phyloP scores from a whole-genome alignment of 2,888 invertebrate genomes.

The Sericinus montela region DNA sequence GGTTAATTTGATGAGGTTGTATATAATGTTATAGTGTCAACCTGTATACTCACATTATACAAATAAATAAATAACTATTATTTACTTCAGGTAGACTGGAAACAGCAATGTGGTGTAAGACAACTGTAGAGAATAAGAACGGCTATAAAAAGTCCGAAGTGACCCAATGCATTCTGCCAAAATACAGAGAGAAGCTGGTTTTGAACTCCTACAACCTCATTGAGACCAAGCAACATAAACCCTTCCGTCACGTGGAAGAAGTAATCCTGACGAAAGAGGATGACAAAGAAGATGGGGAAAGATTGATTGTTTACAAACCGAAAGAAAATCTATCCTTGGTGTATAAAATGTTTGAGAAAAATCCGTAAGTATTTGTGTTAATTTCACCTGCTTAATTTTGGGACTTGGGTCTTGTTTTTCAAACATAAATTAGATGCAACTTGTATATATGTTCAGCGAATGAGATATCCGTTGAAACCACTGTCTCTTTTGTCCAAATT shows the following conservation, averaged over 20 bases:
- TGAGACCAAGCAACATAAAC: conserved; percentile 23
- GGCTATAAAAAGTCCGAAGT: conserved; percentile 53
- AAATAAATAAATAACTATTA: background rate
- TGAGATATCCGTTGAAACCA: no score
- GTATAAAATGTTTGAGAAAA: conserved; percentile 39
- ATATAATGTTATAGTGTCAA: no score
- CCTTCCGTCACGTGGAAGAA: conserved; percentile 33
- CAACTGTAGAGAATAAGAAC: conserved; percentile 40
- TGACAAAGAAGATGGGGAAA: conserved; percentile 47
- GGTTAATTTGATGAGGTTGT: no score
- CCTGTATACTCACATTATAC: no score
- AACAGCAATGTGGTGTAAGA: conserved; percentile 56
- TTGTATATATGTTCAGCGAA: no score
- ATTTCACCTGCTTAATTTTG: no score
- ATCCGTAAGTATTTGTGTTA: conserved; percentile 16
- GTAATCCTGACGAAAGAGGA: conserved; percentile 49
- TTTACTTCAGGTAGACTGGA: conserved; percentile 38
- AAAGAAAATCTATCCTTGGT: conserved; percentile 45
- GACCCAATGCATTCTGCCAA: conserved; percentile 53
- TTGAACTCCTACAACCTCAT: conserved; percentile 31
- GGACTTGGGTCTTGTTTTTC: no score
- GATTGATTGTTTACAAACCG: conserved; percentile 54
- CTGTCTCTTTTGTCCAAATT: no score
- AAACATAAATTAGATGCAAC: no score
- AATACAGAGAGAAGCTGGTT: conserved; percentile 53